These are phyloP conservation scores for Melinaea menophilus DNA, from an alignment of 2,888 invertebrate species.

Conservation along the genomic window DNA sequence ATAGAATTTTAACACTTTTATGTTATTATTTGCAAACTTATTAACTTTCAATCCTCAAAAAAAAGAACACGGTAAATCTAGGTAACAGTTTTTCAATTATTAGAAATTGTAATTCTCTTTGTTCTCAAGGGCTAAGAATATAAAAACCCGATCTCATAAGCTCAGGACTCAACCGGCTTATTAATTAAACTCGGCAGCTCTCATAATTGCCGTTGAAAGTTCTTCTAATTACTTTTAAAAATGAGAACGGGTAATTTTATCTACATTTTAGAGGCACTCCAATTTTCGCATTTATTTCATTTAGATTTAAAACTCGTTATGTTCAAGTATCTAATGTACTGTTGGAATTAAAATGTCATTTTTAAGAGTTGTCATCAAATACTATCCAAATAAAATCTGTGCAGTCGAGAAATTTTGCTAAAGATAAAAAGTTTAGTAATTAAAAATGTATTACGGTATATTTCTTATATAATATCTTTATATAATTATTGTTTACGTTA, in stretches of 20 bases:
- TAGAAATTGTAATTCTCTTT: slow-evolving; percentile 5
- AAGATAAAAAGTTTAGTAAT: no score
- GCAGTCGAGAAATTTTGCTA: no score
- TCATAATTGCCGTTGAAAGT: slow-evolving; percentile 37
- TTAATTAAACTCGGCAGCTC: slow-evolving; percentile 30
- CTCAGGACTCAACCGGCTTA: slow-evolving; percentile 16
- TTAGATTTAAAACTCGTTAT: slow-evolving; percentile 24
- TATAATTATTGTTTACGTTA: no score
- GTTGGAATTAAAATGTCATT: no score
- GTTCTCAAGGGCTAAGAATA: slow-evolving; percentile 2
- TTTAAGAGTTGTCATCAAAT: no score
- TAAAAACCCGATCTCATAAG: slow-evolving; percentile 7
- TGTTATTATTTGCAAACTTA: no score
- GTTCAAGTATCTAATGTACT: slow-evolving; percentile 3
- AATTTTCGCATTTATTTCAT: slow-evolving; percentile 31
- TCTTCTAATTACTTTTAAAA: slow-evolving; percentile 38
- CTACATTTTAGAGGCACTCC: slow-evolving; percentile 33
- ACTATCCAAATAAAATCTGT: no score
- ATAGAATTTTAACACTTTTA: no score
- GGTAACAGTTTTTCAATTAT: neutral
- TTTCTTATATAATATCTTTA: no score
- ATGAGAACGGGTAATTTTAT: slow-evolving; percentile 34
- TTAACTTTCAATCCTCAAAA: no score
- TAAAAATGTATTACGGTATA: no score
- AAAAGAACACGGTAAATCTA: neutral